phyloP scores from a whole-genome alignment of 92 coral and sea anemone species.

The Zoanthus solanderi region DNA sequence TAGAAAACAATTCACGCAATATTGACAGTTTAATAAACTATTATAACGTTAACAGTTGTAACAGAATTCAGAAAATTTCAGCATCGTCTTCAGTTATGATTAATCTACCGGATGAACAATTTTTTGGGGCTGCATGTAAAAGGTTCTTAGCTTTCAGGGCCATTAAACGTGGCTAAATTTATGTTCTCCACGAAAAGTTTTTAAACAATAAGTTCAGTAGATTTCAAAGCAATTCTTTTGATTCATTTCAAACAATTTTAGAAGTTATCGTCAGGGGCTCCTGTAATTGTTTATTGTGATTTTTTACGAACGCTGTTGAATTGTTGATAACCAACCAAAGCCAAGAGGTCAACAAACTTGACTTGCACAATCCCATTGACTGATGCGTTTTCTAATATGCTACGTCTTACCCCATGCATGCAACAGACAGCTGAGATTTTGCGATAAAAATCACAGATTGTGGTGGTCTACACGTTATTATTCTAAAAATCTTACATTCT shows the following conservation, averaged over 20 bases:
- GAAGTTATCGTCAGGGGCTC: background rate
- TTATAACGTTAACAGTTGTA: background rate
- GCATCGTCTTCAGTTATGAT: background rate
- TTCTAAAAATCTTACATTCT: background rate
- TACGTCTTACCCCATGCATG: constrained; percentile 38
- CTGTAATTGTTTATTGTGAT: background rate
- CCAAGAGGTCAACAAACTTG: constrained; percentile 6
- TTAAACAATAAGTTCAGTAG: background rate
- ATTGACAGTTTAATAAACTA: constrained; percentile 30
- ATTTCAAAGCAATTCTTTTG: background rate
- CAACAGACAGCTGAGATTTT: constrained; percentile 41
- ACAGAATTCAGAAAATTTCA: background rate
- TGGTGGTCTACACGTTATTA: background rate
- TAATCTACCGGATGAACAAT: background rate
- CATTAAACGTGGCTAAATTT: background rate
- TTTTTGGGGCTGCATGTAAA: background rate
- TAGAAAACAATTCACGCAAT: constrained; percentile 7
- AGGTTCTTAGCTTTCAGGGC: background rate
- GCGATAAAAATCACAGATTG: constrained; percentile 8
- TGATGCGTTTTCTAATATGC: background rate
- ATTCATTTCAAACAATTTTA: background rate
- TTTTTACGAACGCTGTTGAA: constrained; percentile 16
- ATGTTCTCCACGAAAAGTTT: background rate
- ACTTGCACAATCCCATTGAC: background rate
- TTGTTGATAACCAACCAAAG: constrained; percentile 1